Conservation (phyloP, 2,888 invertebrate genomes). For the Athripsodes cinereus region DNA sequence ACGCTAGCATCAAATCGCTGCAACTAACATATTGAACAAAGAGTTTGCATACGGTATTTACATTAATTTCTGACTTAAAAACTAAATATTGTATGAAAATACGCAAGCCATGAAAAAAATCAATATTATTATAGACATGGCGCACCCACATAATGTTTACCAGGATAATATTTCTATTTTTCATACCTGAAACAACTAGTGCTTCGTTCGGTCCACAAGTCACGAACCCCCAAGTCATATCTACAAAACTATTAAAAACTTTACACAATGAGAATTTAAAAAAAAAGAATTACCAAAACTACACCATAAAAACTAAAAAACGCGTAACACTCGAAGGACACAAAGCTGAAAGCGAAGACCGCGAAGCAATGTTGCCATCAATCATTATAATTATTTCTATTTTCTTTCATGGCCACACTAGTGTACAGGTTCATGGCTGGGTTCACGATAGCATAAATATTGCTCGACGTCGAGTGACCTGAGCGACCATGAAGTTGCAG, state of each 20-base stretch:
- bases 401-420: too few relatives aligned
- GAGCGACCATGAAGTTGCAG: too few relatives aligned
- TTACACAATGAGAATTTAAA: background rate
- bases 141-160: slow-evolving; percentile 13
- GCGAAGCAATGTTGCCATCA: too few relatives aligned
- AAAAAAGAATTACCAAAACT: background rate
- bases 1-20: background rate
- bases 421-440: too few relatives aligned
- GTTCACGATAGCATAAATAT: too few relatives aligned
- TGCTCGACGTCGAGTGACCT: too few relatives aligned
- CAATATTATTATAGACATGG: slow-evolving; percentile 18
- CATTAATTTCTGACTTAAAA: too few relatives aligned
- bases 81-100: too few relatives aligned
- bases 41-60: background rate
- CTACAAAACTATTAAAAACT: background rate
- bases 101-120: slow-evolving; percentile 14
- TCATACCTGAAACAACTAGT: slow-evolving; percentile 82
- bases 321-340: background rate
- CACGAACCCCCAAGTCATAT: slow-evolving; percentile 82
- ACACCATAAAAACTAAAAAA: background rate
- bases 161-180: background rate
- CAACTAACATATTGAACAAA: background rate
- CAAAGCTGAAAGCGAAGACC: too few relatives aligned
- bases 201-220: slow-evolving; percentile 95
- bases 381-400: too few relatives aligned